Conservation (phyloP, 2,888 invertebrate genomes). For the Ferrisia virgata region DNA sequence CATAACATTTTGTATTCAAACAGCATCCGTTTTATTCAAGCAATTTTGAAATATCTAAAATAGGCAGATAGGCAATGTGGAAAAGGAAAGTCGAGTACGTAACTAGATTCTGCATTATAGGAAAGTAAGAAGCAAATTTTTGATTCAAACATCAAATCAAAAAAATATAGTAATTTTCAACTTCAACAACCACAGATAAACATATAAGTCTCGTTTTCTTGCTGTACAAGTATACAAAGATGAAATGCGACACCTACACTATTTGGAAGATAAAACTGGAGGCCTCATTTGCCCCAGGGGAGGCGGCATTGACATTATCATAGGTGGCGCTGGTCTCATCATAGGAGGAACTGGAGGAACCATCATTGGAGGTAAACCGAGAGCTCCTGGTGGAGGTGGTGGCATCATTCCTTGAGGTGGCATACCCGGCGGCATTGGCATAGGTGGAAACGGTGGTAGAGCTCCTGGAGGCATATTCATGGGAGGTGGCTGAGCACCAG, state of each 20-base stretch:
- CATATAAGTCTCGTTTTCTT: background rate
- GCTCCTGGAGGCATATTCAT: conserved; percentile 53
- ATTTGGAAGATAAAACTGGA: background rate
- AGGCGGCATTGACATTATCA: background rate
- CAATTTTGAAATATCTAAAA: too few relatives aligned
- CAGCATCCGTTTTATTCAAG: too few relatives aligned
- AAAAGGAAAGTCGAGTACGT: too few relatives aligned
- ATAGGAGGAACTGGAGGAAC: conserved; percentile 55
- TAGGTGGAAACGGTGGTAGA: conserved; percentile 59
- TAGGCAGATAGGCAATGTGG: too few relatives aligned
- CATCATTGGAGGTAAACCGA: conserved; percentile 53
- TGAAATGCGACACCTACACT: background rate
- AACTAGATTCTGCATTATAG: too few relatives aligned
- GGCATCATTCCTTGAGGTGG: conserved; percentile 57
- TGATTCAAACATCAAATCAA: too few relatives aligned
- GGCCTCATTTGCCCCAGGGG: background rate
- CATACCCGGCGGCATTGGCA: conserved; percentile 53
- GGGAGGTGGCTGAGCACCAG: conserved; percentile 80
- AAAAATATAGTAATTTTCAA: too few relatives aligned
- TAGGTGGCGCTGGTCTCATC: conserved; percentile 57
- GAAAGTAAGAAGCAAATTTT: too few relatives aligned
- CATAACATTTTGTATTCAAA: too few relatives aligned
- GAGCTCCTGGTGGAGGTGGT: conserved; percentile 56
- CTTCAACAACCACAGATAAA: background rate
- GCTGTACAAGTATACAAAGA: background rate